phyloP scores from a whole-genome alignment of 2,797 vertebrate species.

The Cryptoprocta ferox region DNA sequence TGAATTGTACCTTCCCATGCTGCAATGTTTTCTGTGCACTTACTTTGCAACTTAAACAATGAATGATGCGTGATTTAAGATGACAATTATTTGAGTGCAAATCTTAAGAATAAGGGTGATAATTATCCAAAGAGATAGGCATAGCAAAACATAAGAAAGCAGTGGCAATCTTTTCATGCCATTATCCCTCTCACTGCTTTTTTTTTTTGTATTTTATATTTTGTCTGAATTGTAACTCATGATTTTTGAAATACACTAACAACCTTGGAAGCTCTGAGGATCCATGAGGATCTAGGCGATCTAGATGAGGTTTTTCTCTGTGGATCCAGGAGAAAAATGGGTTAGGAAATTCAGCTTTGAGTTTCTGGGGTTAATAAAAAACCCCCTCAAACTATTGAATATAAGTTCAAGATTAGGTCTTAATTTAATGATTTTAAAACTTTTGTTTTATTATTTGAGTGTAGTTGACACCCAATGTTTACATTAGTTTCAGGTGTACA shows the following conservation, averaged over 20 bases:
- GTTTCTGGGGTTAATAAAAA: background rate
- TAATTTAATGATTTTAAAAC: background rate
- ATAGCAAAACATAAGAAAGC: background rate
- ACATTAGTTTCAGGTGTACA: background rate
- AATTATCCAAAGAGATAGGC: conserved; percentile 56
- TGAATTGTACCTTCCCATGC: conserved; percentile 59
- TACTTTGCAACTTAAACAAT: conserved; percentile 27
- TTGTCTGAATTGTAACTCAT: conserved; percentile 49
- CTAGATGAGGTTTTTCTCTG: background rate
- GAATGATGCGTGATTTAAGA: conserved; percentile 50
- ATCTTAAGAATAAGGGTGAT: conserved; percentile 57
- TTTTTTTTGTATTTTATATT: conserved; percentile 10
- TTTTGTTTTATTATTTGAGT: background rate
- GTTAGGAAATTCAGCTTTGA: background rate
- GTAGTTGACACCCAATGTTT: background rate
- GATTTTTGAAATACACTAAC: conserved; percentile 58
- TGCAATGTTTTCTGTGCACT: conserved; percentile 55
- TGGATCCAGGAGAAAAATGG: background rate
- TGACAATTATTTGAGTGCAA: conserved; percentile 67
- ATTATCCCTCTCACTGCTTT: conserved; percentile 30
- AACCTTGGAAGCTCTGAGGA: conserved; percentile 54
- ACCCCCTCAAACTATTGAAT: background rate
- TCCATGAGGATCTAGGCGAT: background rate
- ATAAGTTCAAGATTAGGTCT: background rate
- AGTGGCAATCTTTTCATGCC: conserved; percentile 30